Evolutionary conservation across 2,113 vertebrate species (phyloP).

Genomic region (Pteruthius melanotis): DNA sequence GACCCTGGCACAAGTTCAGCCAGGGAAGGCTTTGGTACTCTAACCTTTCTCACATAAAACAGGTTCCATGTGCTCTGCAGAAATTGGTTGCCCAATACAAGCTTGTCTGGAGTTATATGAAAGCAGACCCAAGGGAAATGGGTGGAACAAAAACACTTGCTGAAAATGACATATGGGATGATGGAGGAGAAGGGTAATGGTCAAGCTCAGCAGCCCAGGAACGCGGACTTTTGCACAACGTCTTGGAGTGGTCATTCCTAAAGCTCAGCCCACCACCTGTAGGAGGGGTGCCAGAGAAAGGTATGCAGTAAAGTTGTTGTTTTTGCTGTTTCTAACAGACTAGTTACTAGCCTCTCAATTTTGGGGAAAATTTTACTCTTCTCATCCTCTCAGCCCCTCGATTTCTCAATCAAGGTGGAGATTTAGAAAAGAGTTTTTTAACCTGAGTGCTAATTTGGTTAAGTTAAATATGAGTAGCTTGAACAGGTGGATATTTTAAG

Average conservation of each 20-base stretch:
- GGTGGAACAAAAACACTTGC: not conserved
- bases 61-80: not conserved
- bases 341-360: not conserved
- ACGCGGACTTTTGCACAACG: not conserved
- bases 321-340: not conserved
- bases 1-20: not conserved
- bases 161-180: not conserved
- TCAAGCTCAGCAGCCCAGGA: not conserved
- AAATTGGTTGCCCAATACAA: not conserved
- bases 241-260: not conserved
- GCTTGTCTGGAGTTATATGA: not conserved
- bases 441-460: not conserved
- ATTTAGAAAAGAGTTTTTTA: not conserved
- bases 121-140: not conserved
- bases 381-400: not conserved
- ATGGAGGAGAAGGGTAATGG: not conserved
- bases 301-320: not conserved
- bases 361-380: not conserved
- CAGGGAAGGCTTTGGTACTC: not conserved
- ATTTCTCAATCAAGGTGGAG: not conserved
- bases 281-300: not conserved
- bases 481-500: not conserved
- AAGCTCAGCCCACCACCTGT: not conserved
- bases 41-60: not conserved
- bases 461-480: not conserved